These are phyloP conservation scores for Drosophila insularis DNA, from an alignment of 1,140 invertebrate genomes.

Conservation along the genomic window DNA sequence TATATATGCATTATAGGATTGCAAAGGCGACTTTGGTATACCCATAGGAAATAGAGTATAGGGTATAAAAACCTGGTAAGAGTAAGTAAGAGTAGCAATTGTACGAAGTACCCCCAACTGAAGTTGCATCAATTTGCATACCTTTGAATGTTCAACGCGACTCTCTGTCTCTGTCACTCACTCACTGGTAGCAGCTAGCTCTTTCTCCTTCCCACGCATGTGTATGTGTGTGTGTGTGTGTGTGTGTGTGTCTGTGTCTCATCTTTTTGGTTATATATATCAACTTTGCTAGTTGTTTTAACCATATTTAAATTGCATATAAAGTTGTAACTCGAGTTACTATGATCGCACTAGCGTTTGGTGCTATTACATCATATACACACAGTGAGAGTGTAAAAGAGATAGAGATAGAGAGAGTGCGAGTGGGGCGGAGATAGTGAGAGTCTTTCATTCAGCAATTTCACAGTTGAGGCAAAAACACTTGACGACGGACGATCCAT, in stretches of 20 bases:
- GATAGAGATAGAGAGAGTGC: slow-evolving; percentile 6
- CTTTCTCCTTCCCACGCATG: slow-evolving; percentile 29
- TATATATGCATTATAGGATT: too few species aligned
- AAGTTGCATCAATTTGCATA: slow-evolving; percentile 60
- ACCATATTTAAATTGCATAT: slow-evolving; percentile 62
- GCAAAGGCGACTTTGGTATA: too few species aligned
- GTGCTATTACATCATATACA: slow-evolving; percentile 62
- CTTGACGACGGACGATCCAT: slow-evolving; percentile 20
- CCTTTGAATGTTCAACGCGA: slow-evolving; percentile 14
- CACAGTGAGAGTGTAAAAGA: not conserved
- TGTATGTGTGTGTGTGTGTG: slow-evolving; percentile 11
- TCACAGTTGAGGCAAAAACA: slow-evolving; percentile 56
- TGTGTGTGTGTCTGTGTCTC: slow-evolving; percentile 25
- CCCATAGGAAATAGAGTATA: too few species aligned
- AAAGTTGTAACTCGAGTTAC: slow-evolving; percentile 71
- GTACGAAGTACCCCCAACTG: slow-evolving; percentile 20
- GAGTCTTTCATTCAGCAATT: slow-evolving; percentile 68
- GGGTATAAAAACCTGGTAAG: not conserved
- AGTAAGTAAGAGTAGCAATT: slow-evolving; percentile 23
- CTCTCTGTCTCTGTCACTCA: slow-evolving; percentile 8
- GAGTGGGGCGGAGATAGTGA: not conserved
- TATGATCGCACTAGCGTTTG: slow-evolving; percentile 54
- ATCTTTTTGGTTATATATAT: slow-evolving; percentile 24
- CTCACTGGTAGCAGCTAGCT: not conserved
- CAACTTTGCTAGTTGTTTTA: slow-evolving; percentile 57